Percentiles rank a stretch among this genome's conserved stretches.
Conservation (phyloP, 2,888 invertebrate species). For the Scaptomyza cyrtandrae region DNA sequence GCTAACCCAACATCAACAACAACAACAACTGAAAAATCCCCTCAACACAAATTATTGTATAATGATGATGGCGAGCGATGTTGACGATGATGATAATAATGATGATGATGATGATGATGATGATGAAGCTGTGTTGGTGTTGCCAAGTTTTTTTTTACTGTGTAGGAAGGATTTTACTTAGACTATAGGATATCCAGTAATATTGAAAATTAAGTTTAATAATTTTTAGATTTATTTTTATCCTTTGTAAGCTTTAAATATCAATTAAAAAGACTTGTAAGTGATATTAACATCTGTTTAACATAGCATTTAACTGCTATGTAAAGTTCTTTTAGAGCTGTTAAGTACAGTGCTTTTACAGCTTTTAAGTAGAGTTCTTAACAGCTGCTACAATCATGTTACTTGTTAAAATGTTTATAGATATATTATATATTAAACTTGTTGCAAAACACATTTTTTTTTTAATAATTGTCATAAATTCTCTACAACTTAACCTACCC, state of each 20-base stretch:
- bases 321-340: neutral
- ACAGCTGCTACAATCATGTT: too few relatives aligned
- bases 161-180: neutral
- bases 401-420: too few relatives aligned
- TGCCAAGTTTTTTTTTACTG: neutral
- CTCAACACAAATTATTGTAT: conserved; percentile 42
- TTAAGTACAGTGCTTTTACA: neutral
- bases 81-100: conserved; percentile 11
- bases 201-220: neutral
- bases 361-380: neutral
- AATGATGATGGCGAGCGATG: conserved; percentile 24
- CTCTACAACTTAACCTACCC: neutral
- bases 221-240: neutral
- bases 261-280: neutral
- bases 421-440: too few relatives aligned
- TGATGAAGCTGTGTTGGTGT: conserved; percentile 26
- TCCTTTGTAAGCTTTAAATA: too few relatives aligned
- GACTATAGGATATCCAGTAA: conserved; percentile 14
- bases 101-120: conserved; percentile 25
- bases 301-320: neutral
- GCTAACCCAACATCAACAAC: neutral
- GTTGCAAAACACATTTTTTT: too few relatives aligned
- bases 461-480: neutral
- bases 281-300: conserved; percentile 3
- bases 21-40: neutral